Evolutionary conservation across 2,797 vertebrate species (phyloP).

Genomic region (Poliocrania exsul): DNA sequence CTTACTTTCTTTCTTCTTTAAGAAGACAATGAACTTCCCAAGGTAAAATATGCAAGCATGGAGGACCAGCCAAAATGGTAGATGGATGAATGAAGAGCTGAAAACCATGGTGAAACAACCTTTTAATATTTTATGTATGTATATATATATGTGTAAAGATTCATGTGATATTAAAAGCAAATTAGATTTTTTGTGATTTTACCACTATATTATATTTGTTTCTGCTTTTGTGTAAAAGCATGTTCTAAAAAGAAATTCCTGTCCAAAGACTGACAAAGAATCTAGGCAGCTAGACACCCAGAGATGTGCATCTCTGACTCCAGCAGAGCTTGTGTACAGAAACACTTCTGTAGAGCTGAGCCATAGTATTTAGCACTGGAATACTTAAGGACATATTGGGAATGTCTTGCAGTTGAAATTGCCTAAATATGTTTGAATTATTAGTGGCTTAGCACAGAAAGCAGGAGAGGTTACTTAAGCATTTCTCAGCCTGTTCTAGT

Average conservation of each 20-base stretch:
- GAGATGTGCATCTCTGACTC: neutral
- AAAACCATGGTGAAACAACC: neutral
- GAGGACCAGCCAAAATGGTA: neutral
- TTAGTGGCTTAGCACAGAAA: neutral
- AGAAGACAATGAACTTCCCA: neutral
- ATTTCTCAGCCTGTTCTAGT: slow-evolving; percentile 20
- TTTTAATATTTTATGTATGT: neutral
- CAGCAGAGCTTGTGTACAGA: neutral
- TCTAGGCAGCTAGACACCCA: neutral
- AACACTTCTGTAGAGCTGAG: neutral
- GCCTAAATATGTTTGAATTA: neutral
- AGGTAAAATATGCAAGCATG: neutral
- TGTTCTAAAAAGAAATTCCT: neutral
- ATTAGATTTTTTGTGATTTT: neutral
- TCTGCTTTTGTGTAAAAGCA: neutral
- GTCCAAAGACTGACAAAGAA: neutral
- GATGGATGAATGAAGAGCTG: neutral
- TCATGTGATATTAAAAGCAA: neutral
- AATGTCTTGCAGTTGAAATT: neutral
- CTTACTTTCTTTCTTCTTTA: neutral
- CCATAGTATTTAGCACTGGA: neutral
- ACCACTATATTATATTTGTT: neutral
- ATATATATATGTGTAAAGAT: neutral
- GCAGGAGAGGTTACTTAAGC: neutral
- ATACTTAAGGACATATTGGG: neutral